These are phyloP conservation scores for Luperina testacea DNA, from an alignment of 2,888 invertebrate genomes.

Conservation along the genomic window DNA sequence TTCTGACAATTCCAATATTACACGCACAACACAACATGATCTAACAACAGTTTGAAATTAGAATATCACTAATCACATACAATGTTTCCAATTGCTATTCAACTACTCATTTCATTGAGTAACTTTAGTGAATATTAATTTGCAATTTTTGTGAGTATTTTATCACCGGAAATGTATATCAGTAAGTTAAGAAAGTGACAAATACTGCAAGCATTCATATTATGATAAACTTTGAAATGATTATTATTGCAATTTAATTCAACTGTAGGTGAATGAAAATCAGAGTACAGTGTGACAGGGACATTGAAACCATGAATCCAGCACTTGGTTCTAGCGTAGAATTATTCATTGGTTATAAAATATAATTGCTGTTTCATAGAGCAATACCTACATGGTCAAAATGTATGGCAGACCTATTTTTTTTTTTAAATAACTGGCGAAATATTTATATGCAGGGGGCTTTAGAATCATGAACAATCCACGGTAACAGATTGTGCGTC, in stretches of 20 bases:
- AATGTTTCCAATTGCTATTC: background rate
- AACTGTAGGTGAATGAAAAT: background rate
- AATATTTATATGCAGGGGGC: too few species aligned
- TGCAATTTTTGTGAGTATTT: background rate
- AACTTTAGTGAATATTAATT: background rate
- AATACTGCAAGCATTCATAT: background rate
- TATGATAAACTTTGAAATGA: background rate
- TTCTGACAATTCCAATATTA: background rate
- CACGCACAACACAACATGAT: background rate
- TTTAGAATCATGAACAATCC: too few species aligned
- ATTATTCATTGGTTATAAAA: too few species aligned
- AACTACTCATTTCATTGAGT: background rate
- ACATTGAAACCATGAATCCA: background rate
- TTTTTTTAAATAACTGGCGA: too few species aligned
- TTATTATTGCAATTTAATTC: background rate
- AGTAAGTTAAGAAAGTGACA: slow-evolving; percentile 26
- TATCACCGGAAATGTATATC: slow-evolving; percentile 21
- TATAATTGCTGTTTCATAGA: background rate
- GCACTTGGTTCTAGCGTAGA: too few species aligned
- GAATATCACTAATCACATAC: background rate
- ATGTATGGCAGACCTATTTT: background rate
- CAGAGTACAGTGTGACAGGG: background rate
- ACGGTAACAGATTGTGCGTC: background rate
- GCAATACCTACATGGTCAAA: background rate
- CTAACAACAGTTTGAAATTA: background rate